phyloP scores from a whole-genome alignment of 1,140 invertebrate species.

The Hetaerina americana region DNA sequence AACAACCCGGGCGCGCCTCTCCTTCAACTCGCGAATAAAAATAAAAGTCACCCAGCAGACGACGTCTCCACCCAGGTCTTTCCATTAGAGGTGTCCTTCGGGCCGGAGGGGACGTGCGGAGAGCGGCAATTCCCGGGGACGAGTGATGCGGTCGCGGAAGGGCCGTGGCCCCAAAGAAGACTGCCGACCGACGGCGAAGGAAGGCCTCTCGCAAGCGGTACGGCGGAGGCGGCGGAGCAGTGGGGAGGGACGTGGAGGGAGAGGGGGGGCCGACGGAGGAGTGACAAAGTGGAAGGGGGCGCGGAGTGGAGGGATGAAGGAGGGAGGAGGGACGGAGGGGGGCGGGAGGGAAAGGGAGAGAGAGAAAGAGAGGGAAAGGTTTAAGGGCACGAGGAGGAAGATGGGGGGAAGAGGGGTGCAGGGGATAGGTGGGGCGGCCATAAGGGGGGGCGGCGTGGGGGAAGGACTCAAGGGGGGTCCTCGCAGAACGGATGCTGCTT shows the following conservation, averaged over 20 bases:
- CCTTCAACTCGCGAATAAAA: too few species aligned
- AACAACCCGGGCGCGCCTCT: too few species aligned
- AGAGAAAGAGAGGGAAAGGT: neutral
- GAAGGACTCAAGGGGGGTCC: neutral
- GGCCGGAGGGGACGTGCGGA: constrained; percentile 24
- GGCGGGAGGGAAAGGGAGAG: neutral
- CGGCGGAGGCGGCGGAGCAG: neutral
- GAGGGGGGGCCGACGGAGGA: neutral
- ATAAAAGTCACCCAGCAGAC: too few species aligned
- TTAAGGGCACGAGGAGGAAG: too few species aligned
- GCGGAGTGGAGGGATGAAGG: neutral
- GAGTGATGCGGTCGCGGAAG: neutral
- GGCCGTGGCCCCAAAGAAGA: constrained; percentile 28
- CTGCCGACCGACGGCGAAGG: constrained; percentile 27
- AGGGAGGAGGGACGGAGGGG: neutral
- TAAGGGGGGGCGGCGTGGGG: neutral
- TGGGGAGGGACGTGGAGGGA: neutral
- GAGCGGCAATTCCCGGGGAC: neutral
- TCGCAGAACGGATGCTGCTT: neutral
- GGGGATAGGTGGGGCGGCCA: too few species aligned
- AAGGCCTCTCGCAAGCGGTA: constrained; percentile 20
- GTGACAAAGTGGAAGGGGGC: neutral
- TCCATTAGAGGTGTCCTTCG: too few species aligned
- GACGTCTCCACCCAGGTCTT: too few species aligned
- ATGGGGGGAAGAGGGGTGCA: neutral